Evolutionary conservation across 1,140 invertebrate genomes (phyloP).

Genomic region (Conopomorpha cramerella): DNA sequence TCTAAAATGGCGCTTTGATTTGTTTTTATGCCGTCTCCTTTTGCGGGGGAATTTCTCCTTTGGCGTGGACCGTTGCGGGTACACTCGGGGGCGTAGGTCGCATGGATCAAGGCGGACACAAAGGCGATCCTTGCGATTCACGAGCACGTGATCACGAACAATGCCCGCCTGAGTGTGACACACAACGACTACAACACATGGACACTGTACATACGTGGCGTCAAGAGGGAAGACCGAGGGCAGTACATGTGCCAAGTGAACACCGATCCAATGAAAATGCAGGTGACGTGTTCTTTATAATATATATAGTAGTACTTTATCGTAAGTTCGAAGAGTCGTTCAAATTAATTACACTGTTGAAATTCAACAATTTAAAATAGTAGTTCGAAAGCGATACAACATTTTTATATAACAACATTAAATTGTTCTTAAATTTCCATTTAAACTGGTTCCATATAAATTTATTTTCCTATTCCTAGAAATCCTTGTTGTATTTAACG

Average conservation of each 20-base stretch:
- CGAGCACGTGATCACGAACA: conserved; percentile 90
- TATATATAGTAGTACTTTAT: not conserved
- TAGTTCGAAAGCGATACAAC: too few relatives aligned
- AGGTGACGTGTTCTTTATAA: conserved; percentile 64
- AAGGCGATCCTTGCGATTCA: conserved; percentile 91
- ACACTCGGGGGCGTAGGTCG: conserved; percentile 67
- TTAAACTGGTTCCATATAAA: too few relatives aligned
- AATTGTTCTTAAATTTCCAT: too few relatives aligned
- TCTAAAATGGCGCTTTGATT: too few relatives aligned
- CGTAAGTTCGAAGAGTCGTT: not conserved
- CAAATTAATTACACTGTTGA: too few relatives aligned
- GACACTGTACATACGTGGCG: conserved; percentile 82
- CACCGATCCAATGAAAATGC: conserved; percentile 91
- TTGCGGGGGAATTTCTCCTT: too few relatives aligned
- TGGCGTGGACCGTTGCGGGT: too few relatives aligned
- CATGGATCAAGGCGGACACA: conserved; percentile 91
- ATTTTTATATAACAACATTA: too few relatives aligned
- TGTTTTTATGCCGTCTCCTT: too few relatives aligned
- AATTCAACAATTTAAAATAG: too few relatives aligned
- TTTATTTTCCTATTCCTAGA: too few relatives aligned
- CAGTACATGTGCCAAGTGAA: conserved; percentile 94
- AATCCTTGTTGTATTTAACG: too few relatives aligned
- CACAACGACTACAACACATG: conserved; percentile 87
- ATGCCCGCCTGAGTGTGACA: conserved; percentile 81
- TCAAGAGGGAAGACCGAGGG: conserved; percentile 82